These are phyloP conservation scores for Ptyas mucosa DNA, from an alignment of 2,113 vertebrate genomes.

Conservation along the genomic window DNA sequence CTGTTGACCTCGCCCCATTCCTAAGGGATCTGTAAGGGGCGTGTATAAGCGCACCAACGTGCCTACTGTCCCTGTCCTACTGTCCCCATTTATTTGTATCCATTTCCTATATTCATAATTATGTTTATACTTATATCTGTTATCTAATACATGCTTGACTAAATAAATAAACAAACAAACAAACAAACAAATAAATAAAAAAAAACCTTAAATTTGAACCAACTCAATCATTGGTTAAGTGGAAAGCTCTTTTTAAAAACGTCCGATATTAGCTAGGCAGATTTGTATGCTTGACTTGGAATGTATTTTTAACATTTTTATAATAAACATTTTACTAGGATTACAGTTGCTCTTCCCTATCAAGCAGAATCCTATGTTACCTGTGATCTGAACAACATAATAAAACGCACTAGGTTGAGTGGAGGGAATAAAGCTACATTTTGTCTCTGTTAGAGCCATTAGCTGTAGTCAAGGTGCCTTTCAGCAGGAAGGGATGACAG, in stretches of 20 bases:
- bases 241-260: neutral
- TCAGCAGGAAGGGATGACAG: conserved; percentile 71
- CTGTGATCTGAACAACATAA: conserved; percentile 12
- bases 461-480: conserved; percentile 76
- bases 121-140: too few relatives aligned
- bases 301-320: neutral
- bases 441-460: conserved; percentile 58
- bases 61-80: too few relatives aligned
- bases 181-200: too few relatives aligned
- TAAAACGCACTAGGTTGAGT: conserved; percentile 24
- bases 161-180: too few relatives aligned
- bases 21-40: too few relatives aligned
- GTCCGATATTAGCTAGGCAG: neutral
- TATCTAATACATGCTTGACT: too few relatives aligned
- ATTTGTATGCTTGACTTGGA: neutral
- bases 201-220: too few relatives aligned
- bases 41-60: too few relatives aligned
- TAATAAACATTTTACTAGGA: neutral
- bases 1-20: too few relatives aligned
- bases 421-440: conserved; percentile 25
- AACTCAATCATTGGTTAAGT: neutral
- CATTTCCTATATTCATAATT: too few relatives aligned
- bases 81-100: too few relatives aligned
- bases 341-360: neutral
- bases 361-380: neutral